A percentile compares a stretch with the other conserved stretches of the same genome.
Conservation (phyloP, 2,113 vertebrate species). For the Ictalurus furcatus region DNA sequence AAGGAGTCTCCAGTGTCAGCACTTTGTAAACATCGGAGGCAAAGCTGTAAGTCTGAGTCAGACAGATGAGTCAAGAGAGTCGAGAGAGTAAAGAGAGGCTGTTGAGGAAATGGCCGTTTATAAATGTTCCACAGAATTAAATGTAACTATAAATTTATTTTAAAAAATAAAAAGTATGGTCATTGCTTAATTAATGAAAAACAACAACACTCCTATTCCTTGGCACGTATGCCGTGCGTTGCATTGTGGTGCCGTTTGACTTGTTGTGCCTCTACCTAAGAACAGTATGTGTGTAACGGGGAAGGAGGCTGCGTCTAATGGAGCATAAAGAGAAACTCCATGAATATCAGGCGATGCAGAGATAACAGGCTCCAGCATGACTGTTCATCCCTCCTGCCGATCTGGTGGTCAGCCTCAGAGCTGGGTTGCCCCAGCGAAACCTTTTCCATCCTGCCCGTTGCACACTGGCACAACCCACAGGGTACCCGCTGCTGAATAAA, state of each 20-base stretch:
- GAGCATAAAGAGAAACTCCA: conserved; percentile 66
- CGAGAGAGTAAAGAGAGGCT: background rate
- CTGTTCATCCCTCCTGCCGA: conserved; percentile 39
- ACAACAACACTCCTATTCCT: background rate
- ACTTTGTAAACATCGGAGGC: background rate
- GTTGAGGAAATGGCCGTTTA: background rate
- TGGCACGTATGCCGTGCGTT: background rate
- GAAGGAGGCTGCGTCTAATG: conserved; percentile 57
- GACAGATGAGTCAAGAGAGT: background rate
- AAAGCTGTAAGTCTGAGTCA: background rate
- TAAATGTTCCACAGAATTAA: background rate
- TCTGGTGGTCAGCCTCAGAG: conserved; percentile 48
- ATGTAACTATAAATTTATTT: background rate
- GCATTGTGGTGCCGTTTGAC: background rate
- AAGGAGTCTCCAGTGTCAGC: background rate
- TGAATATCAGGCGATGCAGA: conserved; percentile 67
- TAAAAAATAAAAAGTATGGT: background rate
- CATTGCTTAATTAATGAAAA: background rate
- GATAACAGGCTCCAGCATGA: conserved; percentile 42
- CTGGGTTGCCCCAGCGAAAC: conserved; percentile 37
- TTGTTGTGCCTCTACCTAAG: background rate
- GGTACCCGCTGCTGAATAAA: conserved; percentile 47
- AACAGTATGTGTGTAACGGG: background rate
- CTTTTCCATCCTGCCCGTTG: conserved; percentile 43
- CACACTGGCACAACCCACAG: conserved; percentile 41